Conservation (phyloP, 2,797 vertebrate species). For the Naso thynnoides region DNA sequence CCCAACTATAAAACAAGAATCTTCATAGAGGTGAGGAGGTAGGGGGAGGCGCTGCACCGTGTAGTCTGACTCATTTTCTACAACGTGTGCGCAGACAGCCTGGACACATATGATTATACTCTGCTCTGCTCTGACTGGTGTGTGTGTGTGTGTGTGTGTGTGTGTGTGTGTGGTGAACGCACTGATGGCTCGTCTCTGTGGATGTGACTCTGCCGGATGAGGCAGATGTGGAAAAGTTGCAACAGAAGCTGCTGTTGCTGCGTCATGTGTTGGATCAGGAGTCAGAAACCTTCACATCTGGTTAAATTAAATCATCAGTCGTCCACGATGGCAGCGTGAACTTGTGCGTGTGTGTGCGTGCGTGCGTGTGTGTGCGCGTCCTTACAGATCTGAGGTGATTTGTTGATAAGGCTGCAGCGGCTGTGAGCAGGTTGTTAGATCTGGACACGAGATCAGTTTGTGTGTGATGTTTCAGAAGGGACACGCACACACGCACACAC, state of each 20-base stretch:
- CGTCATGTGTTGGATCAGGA: slow-evolving; percentile 59
- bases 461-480: neutral
- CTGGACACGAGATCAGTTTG: neutral
- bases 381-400: slow-evolving; percentile 19
- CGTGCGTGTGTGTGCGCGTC: neutral
- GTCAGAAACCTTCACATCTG: slow-evolving; percentile 36
- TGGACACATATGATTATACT: neutral
- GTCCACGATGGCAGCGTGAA: no score
- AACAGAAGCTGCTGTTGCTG: slow-evolving; percentile 53
- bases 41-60: slow-evolving; percentile 28
- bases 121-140: neutral
- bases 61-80: slow-evolving; percentile 41
- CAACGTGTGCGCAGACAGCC: slow-evolving; percentile 9
- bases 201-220: slow-evolving; percentile 24
- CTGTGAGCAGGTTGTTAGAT: slow-evolving; percentile 13
- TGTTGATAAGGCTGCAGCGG: slow-evolving; percentile 39
- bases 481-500: neutral
- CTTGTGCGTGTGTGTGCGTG: neutral
- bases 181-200: neutral
- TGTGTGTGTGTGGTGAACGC: no score
- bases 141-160: slow-evolving; percentile 5
- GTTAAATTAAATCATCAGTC: no score
- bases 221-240: slow-evolving; percentile 55
- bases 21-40: slow-evolving; percentile 34
- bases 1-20: neutral